Evolutionary conservation across 2,888 invertebrate species (phyloP), one percentile per base, ranked within the genome.

Genomic region (Idaea aversata): DNA sequence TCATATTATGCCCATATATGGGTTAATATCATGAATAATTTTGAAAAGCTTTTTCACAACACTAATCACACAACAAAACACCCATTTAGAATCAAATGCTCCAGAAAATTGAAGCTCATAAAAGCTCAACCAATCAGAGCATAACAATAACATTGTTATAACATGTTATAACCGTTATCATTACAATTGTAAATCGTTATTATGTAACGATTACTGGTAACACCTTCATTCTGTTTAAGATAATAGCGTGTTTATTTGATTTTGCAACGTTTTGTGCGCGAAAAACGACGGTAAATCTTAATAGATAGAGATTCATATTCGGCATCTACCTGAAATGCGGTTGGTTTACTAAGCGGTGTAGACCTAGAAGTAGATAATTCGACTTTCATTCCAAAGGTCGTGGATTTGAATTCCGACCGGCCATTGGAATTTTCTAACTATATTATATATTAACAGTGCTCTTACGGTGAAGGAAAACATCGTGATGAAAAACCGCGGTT

Each of bases 241-340:
- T 84, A 86, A 88, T 84, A 77, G 80, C 80, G 82, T 89, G 88
- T 88, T 88, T 88, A 89, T 88, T 87, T 82, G 83, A 81, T 85
- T 79, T 71, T 75, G 75, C 72, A 77, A 75, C 76, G 80, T 83
- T 77, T 76, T 76, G 77, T 25, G 76, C 72, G 71, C 77, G 75
- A 75, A 79, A 80, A 77, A 75, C 47, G 77, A 72, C 71, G 70
- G 76, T 82, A 76, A 78, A 73, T 70, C 65, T 10, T 25, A 25
- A 25, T 25, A 25, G 25, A 25, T 25, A 25, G 25, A 25, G 25
- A 1, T 25, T 25, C 3, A 25, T 25, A 25, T 25, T 25, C 25
- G n/a, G n/a, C n/a, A n/a, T 25, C 3, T 25, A 25, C 25, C 3
- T 25, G 25, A 25, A 25, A 25, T 3, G 1, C 2, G 1, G 25